These are phyloP conservation scores for Varanus komodoensis DNA, from an alignment of 2,113 vertebrate genomes.

Conservation along the genomic window DNA sequence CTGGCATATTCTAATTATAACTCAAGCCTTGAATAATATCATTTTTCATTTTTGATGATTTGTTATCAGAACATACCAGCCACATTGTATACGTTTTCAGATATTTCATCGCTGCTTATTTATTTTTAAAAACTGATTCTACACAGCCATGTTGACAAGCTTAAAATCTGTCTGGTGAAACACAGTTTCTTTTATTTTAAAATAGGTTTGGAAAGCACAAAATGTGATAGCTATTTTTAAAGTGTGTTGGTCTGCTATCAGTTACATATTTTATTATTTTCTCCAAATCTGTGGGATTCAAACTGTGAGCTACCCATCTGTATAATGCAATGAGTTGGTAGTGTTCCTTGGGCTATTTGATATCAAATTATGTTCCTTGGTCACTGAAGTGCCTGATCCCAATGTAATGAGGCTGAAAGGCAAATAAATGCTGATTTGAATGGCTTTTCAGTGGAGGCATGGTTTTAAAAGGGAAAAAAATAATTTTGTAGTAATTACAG, in stretches of 20 bases:
- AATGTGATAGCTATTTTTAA: too few relatives aligned
- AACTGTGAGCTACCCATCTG: background rate
- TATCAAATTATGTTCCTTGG: background rate
- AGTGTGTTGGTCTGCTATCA: background rate
- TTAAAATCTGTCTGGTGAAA: background rate
- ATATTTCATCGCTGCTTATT: background rate
- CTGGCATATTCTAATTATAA: too few relatives aligned
- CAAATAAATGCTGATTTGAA: background rate
- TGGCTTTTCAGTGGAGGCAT: background rate
- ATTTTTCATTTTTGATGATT: background rate
- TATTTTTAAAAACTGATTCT: background rate
- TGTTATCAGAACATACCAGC: background rate
- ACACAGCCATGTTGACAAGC: background rate
- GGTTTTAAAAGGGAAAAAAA: background rate
- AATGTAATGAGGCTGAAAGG: background rate
- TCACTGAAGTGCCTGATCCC: background rate
- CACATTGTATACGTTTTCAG: background rate
- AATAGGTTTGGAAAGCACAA: background rate
- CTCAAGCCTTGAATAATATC: too few relatives aligned
- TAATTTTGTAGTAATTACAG: background rate
- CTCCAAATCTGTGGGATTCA: background rate
- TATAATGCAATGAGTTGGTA: background rate
- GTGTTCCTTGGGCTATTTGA: background rate
- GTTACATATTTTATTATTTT: background rate
- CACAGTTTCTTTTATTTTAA: background rate